phyloP scores from a whole-genome alignment of 2,888 invertebrate species.

The Metopia argyrocephala region DNA sequence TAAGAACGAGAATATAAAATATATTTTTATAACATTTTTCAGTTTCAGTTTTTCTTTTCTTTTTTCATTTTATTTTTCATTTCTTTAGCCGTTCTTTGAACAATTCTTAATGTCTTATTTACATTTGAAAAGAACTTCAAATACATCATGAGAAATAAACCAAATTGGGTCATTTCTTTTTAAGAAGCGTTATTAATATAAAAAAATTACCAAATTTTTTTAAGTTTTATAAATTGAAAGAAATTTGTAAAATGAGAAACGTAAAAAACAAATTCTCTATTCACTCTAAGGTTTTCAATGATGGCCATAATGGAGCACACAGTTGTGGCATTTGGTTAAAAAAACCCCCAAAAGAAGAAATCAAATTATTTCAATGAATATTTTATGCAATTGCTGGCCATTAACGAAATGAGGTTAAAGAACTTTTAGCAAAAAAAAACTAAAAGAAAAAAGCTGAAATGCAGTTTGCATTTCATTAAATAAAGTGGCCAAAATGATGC shows the following conservation, averaged over 20 bases:
- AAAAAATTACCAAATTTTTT: constrained; percentile 20
- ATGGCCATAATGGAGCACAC: constrained; percentile 1
- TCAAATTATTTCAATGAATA: constrained; percentile 58
- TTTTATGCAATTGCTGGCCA: constrained; percentile 31
- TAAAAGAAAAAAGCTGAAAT: constrained; percentile 6
- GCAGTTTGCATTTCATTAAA: constrained; percentile 59
- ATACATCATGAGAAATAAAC: constrained; percentile 35
- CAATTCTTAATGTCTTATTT: constrained; percentile 52
- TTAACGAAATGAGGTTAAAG: constrained; percentile 41
- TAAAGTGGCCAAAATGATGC: constrained; percentile 49
- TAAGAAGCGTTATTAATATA: constrained; percentile 23
- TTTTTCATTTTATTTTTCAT: not conserved
- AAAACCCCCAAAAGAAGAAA: constrained; percentile 23
- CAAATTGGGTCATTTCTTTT: constrained; percentile 58
- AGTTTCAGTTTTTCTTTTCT: not conserved
- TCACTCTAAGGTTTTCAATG: constrained; percentile 33
- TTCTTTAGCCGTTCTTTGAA: not conserved
- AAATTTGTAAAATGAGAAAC: not conserved
- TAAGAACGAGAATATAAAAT: constrained; percentile 42
- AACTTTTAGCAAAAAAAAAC: constrained; percentile 7
- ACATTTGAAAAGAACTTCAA: constrained; percentile 61
- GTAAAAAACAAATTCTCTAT: not conserved
- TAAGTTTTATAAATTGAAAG: constrained; percentile 19
- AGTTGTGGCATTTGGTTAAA: not conserved
- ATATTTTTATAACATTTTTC: not conserved